A percentile compares a stretch with the other conserved stretches of the same genome.
Conservation (phyloP, 2,888 invertebrate species). For the Galeruca laticollis region DNA sequence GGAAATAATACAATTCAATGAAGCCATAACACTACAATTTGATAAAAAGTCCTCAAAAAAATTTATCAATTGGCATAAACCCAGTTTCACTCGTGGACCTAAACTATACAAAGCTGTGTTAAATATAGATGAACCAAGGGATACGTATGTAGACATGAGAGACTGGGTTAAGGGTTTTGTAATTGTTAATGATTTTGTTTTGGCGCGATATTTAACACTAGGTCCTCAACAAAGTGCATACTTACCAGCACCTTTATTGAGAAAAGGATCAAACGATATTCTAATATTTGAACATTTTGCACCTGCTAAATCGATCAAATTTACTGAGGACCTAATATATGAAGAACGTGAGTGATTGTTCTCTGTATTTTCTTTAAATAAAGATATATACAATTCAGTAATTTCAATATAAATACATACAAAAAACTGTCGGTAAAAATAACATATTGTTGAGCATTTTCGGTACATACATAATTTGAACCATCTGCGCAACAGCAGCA, state of each 20-base stretch:
- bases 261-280: slow-evolving; percentile 66
- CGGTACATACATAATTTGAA: too few relatives aligned
- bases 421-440: too few relatives aligned
- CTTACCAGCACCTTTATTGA: slow-evolving; percentile 81
- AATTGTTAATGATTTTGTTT: slow-evolving; percentile 86
- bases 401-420: not conserved
- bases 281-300: slow-evolving; percentile 63
- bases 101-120: slow-evolving; percentile 70
- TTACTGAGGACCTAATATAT: slow-evolving; percentile 57
- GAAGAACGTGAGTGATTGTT: slow-evolving; percentile 8
- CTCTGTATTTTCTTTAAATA: not conserved
- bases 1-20: slow-evolving; percentile 63
- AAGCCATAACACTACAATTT: slow-evolving; percentile 69
- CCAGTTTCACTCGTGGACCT: slow-evolving; percentile 66
- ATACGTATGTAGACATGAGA: slow-evolving; percentile 82
- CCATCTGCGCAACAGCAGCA: too few relatives aligned
- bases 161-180: slow-evolving; percentile 89
- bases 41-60: slow-evolving; percentile 64
- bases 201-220: slow-evolving; percentile 82
- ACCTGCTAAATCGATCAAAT: slow-evolving; percentile 51
- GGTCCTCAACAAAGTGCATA: slow-evolving; percentile 89
- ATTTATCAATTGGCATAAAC: slow-evolving; percentile 64
- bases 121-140: slow-evolving; percentile 69
- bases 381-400: not conserved
- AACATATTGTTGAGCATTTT: too few relatives aligned